Evolutionary conservation across 1,140 invertebrate species (phyloP), one percentile per base, ranked within the genome.

Genomic region (Zaprionus ornatus): DNA sequence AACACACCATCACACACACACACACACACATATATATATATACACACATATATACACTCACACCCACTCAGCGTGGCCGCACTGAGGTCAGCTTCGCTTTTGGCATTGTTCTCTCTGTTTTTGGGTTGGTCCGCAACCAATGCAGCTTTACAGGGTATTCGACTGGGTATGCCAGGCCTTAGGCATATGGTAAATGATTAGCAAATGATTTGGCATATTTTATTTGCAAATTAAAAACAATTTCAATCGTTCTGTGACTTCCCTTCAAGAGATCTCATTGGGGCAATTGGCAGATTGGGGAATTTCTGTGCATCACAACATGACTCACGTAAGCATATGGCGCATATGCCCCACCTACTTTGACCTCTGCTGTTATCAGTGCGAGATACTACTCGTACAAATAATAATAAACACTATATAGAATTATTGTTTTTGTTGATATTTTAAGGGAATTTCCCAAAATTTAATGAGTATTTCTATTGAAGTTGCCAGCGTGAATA

Each of bases 71-170:
- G 25, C 62, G 15, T 35, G 32, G 15, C 29, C 57, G 45, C 63
- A 79, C 56, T 80, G 83, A 77, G 84, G 80, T 87, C 80, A 86
- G 75, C 83, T 21, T 45, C 65, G 63, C 67, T 71, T 65, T 77
- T 77, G 71, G 71, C 71, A 69, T 77, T 77, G 74, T 77, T 73
- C 71, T 66, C 40, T 63, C 42, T 59, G 54, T 83, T 80, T 83
- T 72, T 83, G 80, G 80, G 80, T 69, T 71, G 60, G 67, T 56
- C 25, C 15, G n/a, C 25, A 21, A 32, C 40, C 35, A 17, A 45
- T 9, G 37, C 37, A 7, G 9, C 7, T 17, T 45, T 45, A 45
- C 40, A 45, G 40, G 45, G 45, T 50, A 50, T 48, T 4, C 0
- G 3, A 3, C 19, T 4, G 40, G 40, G 40, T 17, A 45, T 45